Conservation (phyloP, 2,888 invertebrate genomes). For the Charanyca ferruginea region DNA sequence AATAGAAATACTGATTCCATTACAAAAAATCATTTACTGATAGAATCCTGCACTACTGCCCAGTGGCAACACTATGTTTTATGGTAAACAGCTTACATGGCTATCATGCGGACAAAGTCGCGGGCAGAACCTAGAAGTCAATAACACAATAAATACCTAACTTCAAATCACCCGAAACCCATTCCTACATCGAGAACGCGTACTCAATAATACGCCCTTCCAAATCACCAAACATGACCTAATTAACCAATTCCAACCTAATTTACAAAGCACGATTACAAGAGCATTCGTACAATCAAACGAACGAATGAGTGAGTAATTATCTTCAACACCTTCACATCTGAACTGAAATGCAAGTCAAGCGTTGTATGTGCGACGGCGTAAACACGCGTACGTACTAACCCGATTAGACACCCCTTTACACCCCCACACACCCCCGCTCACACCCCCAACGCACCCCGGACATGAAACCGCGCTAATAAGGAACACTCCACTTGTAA, state of each 20-base stretch:
- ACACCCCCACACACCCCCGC: conserved; percentile 30
- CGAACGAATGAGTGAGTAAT: conserved; percentile 63
- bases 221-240: conserved; percentile 27
- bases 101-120: too few species aligned
- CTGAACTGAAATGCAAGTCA: conserved; percentile 70
- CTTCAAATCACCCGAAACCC: neutral
- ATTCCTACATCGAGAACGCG: neutral
- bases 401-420: conserved; percentile 65
- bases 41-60: too few species aligned
- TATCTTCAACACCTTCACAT: conserved; percentile 65
- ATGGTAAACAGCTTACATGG: too few species aligned
- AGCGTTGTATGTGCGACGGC: conserved; percentile 66
- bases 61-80: too few species aligned
- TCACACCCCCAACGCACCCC: conserved; percentile 48
- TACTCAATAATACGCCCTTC: conserved; percentile 10
- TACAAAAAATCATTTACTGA: too few species aligned
- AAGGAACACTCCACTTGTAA: conserved; percentile 75
- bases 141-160: neutral
- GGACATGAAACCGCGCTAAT: conserved; percentile 75
- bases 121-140: too few species aligned
- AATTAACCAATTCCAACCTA: conserved; percentile 49
- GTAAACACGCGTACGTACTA: conserved; percentile 70
- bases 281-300: conserved; percentile 61
- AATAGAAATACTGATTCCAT: too few species aligned
- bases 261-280: conserved; percentile 57